Conservation (phyloP, 1,140 invertebrate species). For the Penaeus japonicus region DNA sequence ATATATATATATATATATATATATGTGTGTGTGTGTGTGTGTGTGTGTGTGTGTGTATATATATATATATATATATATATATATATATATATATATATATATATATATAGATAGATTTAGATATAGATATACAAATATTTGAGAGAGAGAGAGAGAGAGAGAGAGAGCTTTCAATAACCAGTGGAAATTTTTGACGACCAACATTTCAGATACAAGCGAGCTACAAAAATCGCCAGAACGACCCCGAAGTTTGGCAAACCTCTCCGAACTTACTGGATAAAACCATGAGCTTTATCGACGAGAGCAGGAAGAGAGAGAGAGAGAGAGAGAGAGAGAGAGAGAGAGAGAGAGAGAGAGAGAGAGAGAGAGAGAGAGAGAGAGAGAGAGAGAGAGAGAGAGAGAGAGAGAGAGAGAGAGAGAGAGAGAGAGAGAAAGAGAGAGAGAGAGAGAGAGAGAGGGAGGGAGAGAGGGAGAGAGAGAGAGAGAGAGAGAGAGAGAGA, state of each 20-base stretch:
- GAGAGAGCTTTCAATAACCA: too few species aligned
- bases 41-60: not conserved
- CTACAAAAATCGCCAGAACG: too few species aligned
- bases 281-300: too few species aligned
- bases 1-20: not conserved
- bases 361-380: not conserved
- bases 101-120: slow-evolving; percentile 29
- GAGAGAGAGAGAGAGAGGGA: not conserved
- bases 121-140: not conserved
- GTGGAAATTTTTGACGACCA: too few species aligned
- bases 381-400: not conserved
- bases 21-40: not conserved
- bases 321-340: not conserved
- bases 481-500: not conserved
- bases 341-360: not conserved
- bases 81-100: slow-evolving; percentile 31
- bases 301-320: not conserved
- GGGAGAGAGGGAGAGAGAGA: not conserved
- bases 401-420: not conserved
- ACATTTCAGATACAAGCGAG: too few species aligned
- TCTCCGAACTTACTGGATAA: too few species aligned
- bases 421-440: not conserved
- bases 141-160: too few species aligned
- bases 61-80: slow-evolving; percentile 17
- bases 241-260: too few species aligned